Evolutionary conservation across 2,888 invertebrate genomes (phyloP), one percentile per base, ranked within the genome.

Genomic region (Pachymerium ferrugineum): DNA sequence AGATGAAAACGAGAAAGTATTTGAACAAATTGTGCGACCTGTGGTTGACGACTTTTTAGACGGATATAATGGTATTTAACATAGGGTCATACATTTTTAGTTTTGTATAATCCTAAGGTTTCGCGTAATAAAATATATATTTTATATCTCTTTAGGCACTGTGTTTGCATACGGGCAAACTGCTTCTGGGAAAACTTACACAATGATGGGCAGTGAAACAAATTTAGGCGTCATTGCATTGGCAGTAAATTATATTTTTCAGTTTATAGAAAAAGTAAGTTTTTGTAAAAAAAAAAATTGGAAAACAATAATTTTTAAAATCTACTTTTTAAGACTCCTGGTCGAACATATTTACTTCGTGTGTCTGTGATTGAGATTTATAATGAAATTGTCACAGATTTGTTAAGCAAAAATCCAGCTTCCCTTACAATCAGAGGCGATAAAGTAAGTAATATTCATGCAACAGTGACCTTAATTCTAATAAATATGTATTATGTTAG

Each of bases 161-260:
- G 89, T 95, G 77, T 93, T 95, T 84, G 93, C 94, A 0, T 95
- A 95, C 81, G 94, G 94, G 6, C 94, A 94, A 82, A 94, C 94
- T 3, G 91, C 93, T 0, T 93, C 93, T 0, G 95, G 84, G 0
- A 93, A 93, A 82, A 93, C 93, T 0, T 89, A 89, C 79, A 93
- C 92, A 0, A 91, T 93, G 89, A 87, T 90, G 80, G 95, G 95
- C 0, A 87, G 86, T 33, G 83, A 85, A 0, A 78, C 83, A 0
- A 87, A 89, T 42, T 88, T 87, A 0, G 95, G 95, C 5, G 70
- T 70, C n/a, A 70, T 70, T 31, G 29, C 70, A 12, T 14, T 30
- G 30, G 29, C 70, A 3, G 30, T 70, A 3, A n/a, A 70, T 8
- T 86, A 90, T 79, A 86, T 92, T 38, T 93, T 92, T 80, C 83